A percentile compares a stretch with the other conserved stretches of the same genome.
Evolutionary conservation across 2,797 vertebrate species (phyloP).

Genomic region (Tympanoctomys barrerae): DNA sequence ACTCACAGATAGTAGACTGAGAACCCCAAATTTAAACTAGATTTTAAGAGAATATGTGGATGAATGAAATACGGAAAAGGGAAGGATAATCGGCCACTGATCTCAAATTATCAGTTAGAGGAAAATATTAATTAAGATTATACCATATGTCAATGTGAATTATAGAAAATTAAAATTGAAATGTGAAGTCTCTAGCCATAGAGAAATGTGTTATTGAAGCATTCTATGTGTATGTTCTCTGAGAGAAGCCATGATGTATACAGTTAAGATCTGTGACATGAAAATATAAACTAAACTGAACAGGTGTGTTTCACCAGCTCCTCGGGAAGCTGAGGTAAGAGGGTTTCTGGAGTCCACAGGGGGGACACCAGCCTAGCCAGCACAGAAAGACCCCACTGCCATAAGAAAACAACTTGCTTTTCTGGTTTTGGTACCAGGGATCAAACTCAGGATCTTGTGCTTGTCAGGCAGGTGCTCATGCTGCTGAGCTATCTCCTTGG

Average conservation of each 20-base stretch:
- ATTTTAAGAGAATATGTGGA: neutral
- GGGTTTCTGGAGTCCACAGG: neutral
- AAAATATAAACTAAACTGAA: neutral
- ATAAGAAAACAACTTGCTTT: neutral
- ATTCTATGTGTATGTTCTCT: neutral
- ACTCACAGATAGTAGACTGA: neutral
- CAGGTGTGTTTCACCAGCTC: neutral
- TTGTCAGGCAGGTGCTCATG: too few relatives aligned
- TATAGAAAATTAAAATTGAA: constrained; percentile 8
- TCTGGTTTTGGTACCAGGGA: too few relatives aligned
- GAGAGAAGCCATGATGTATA: neutral
- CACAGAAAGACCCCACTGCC: neutral
- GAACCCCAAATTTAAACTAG: neutral
- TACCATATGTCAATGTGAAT: neutral
- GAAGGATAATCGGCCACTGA: neutral
- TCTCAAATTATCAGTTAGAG: neutral
- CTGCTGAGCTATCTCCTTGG: too few relatives aligned
- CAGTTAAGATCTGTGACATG: neutral
- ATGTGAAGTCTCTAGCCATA: neutral
- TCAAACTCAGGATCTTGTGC: too few relatives aligned
- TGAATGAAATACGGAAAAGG: neutral
- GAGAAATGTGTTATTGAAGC: neutral
- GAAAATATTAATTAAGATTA: constrained; percentile 3
- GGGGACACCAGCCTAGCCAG: neutral
- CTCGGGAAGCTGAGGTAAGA: neutral